Evolutionary conservation across 2,113 vertebrate genomes (phyloP).

Genomic region (Saccopteryx leptura): DNA sequence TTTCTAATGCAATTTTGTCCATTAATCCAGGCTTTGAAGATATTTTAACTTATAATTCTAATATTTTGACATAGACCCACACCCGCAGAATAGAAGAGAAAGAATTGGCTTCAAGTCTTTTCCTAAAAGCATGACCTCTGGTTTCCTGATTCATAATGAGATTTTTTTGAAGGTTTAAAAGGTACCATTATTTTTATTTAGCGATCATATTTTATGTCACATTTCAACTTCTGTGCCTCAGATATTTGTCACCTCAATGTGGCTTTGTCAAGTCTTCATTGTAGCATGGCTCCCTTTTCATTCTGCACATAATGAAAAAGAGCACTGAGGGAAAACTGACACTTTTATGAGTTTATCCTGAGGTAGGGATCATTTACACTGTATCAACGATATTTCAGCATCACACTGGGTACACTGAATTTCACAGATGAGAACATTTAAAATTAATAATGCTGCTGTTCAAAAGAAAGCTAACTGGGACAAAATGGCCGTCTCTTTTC

Average conservation of each 20-base stretch:
- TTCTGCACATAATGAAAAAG: conserved; percentile 46
- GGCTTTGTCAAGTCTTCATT: conserved; percentile 61
- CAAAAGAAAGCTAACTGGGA: conserved; percentile 46
- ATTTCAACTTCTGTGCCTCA: conserved; percentile 62
- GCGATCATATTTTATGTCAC: conserved; percentile 43
- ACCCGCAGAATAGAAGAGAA: conserved; percentile 15
- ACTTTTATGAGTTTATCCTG: conserved; percentile 62
- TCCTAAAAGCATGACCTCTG: conserved; percentile 35
- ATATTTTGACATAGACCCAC: conserved; percentile 61
- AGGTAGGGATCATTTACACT: conserved; percentile 24
- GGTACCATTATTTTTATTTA: conserved; percentile 57
- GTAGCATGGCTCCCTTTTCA: background rate
- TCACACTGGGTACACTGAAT: background rate
- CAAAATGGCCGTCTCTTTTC: background rate
- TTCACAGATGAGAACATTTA: conserved; percentile 51
- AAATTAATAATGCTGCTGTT: conserved; percentile 50
- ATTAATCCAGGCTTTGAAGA: conserved; percentile 38
- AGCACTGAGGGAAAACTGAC: conserved; percentile 40
- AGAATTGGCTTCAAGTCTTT: conserved; percentile 25
- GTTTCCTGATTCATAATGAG: conserved; percentile 34
- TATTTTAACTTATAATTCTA: conserved; percentile 64
- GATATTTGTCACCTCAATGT: conserved; percentile 49
- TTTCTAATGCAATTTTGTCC: conserved; percentile 48
- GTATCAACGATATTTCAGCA: conserved; percentile 33
- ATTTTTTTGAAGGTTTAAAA: conserved; percentile 53